Conservation (phyloP, 2,113 vertebrate species). For the Laticauda laticaudata region DNA sequence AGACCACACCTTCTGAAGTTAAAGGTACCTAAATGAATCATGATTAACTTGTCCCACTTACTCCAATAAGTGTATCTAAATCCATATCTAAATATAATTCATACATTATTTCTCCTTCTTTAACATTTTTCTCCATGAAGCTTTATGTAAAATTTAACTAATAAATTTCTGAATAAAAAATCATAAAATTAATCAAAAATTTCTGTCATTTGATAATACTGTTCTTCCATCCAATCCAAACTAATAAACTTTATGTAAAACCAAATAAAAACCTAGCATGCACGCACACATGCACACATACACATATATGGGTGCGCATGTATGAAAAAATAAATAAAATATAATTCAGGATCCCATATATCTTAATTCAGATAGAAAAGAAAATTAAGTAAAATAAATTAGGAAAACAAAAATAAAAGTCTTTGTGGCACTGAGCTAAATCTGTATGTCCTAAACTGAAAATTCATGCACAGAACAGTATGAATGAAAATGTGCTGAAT, state of each 20-base stretch:
- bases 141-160: not conserved
- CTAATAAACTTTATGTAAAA: not conserved
- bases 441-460: not conserved
- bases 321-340: not conserved
- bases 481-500: not conserved
- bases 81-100: not conserved
- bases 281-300: no score
- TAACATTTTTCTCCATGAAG: no score
- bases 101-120: not conserved
- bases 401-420: not conserved
- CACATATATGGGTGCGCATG: no score
- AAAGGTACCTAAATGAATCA: not conserved
- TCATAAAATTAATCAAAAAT: not conserved
- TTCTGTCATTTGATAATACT: not conserved
- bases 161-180: not conserved
- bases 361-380: not conserved
- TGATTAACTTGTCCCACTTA: not conserved
- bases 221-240: not conserved
- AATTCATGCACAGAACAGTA: not conserved
- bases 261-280: not conserved
- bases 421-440: conserved; percentile 10
- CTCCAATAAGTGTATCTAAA: not conserved
- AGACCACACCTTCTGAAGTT: not conserved
- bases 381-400: not conserved
- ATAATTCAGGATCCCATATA: conserved; percentile 1